These are phyloP conservation scores for Cettia cetti DNA, from an alignment of 2,113 vertebrate genomes.

Conservation along the genomic window DNA sequence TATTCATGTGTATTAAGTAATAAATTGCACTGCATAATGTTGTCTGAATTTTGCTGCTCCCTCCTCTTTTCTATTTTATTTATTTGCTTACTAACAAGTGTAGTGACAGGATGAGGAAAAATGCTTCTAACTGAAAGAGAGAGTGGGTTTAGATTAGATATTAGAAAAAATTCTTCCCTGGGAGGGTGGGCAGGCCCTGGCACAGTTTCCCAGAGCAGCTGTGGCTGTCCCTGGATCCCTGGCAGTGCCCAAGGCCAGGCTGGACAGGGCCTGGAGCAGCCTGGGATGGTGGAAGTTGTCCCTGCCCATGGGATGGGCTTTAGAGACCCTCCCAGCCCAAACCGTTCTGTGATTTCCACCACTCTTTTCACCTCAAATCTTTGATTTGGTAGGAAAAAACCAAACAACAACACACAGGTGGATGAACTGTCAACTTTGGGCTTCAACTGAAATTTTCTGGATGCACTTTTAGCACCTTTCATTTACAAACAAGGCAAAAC, in stretches of 20 bases:
- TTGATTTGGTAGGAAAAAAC: not conserved
- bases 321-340: not conserved
- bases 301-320: not conserved
- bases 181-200: fast-evolving
- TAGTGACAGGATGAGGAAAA: not conserved
- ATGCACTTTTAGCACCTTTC: not conserved
- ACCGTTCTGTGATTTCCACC: not conserved
- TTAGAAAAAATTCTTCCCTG: fast-evolving
- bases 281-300: fast-evolving
- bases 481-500: not conserved
- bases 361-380: not conserved
- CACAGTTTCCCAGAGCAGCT: not conserved
- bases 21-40: not conserved
- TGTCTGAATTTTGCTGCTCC: not conserved
- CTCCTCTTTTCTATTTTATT: not conserved
- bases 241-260: fast-evolving
- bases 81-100: not conserved
- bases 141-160: fast-evolving
- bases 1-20: not conserved
- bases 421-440: not conserved
- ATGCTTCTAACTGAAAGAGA: not conserved
- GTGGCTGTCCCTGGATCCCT: not conserved
- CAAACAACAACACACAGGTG: not conserved
- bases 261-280: fast-evolving
- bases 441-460: not conserved